Base-by-base conservation (phyloP, 2,797 vertebrate species). In the Siniperca undulata region DNA sequence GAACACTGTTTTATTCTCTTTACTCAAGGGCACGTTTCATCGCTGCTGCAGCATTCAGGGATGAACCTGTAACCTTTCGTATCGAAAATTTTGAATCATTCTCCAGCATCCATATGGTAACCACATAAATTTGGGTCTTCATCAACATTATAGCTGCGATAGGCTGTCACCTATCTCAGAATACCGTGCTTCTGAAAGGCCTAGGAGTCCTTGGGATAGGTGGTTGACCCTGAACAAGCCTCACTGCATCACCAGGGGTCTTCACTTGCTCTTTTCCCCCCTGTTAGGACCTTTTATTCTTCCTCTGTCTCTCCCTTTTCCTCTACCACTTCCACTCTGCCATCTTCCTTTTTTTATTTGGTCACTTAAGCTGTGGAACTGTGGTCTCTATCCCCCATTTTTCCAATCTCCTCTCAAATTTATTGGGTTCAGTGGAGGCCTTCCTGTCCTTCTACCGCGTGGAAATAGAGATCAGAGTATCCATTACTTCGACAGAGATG, bases 401-500 rank as follows among this genome's bases (percentile, higher is more conserved):
- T 96, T 96, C 95, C 96, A 97, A 96, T 96, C 95, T 96, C 94
- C 92, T 95, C 93, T 96, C 93, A 96, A 96, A 96, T 96, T 96
- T 97, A 96, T 97, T 96, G 96, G 96, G 96, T 97, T 96, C 96
- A 97, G 94, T 94, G 94, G 95, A 96, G 95, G 95, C 95, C 94
- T 95, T 95, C 94, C 95, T 96, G 96, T 97, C 96, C 96, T 96
- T 96, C 96, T 94, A 94, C 93, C 27, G 87, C 86, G 94, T 94
- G 95, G 94, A 96, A 96, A 96, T 96, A 95, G 96, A 95, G 96
- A 96, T 97, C 96, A 96, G 95, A 96, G 96, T 95, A 96, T 95
- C 95, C 96, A 96, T 97, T 96, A 97, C 95, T 94, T 86, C 92
- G 95, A 96, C 96, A 96, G 95, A 97, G 96, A 97, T 97, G 95